phyloP scores from a whole-genome alignment of 2,113 vertebrate species.

The Neopipo cinnamomea region DNA sequence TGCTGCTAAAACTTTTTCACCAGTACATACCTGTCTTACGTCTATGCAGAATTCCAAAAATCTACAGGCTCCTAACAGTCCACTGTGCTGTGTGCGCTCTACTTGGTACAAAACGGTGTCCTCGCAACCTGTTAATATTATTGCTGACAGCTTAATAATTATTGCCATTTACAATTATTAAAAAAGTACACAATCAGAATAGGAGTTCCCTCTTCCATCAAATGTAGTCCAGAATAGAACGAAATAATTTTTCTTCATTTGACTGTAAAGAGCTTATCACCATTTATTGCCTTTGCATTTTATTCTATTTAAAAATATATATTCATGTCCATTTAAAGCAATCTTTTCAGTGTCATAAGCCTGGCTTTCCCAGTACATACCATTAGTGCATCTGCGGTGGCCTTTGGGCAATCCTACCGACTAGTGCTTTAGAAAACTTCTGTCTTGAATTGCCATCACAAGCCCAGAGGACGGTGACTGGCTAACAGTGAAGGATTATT shows the following conservation, averaged over 20 bases:
- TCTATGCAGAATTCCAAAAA: conserved; percentile 60
- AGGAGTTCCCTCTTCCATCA: conserved; percentile 63
- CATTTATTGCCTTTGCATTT: conserved; percentile 75
- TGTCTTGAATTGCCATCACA: neutral
- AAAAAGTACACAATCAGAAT: conserved; percentile 60
- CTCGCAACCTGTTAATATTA: conserved; percentile 68
- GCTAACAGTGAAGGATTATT: neutral
- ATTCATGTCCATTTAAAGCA: conserved; percentile 62
- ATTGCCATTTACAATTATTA: conserved; percentile 75
- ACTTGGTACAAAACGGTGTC: conserved; percentile 27
- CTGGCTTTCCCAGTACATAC: conserved; percentile 44
- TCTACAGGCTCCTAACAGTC: conserved; percentile 50
- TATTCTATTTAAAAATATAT: conserved; percentile 72
- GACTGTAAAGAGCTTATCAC: conserved; percentile 64
- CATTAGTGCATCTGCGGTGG: conserved; percentile 52
- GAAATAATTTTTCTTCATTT: conserved; percentile 47
- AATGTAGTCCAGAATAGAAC: conserved; percentile 52
- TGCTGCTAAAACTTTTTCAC: conserved; percentile 37
- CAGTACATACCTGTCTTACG: conserved; percentile 1
- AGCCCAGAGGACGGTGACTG: neutral
- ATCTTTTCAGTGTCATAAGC: conserved; percentile 52
- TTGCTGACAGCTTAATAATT: conserved; percentile 77
- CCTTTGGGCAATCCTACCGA: conserved; percentile 40
- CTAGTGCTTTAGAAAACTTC: conserved; percentile 23
- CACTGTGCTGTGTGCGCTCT: conserved; percentile 18